Evolutionary conservation across 2,113 vertebrate species (phyloP).

Genomic region (Lepisosteus oculatus): DNA sequence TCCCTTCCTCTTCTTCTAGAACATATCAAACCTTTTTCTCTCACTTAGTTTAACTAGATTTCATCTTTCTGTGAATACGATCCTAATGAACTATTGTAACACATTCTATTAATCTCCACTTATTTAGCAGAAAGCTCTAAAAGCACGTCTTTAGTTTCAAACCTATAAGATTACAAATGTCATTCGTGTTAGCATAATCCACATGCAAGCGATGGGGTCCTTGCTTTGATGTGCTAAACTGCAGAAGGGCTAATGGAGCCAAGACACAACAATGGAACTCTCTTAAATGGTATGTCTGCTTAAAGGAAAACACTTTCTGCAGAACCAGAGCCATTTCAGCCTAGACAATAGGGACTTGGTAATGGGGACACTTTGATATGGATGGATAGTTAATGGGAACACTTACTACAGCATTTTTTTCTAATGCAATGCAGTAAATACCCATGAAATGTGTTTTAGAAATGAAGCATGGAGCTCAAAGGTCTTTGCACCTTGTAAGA

Average conservation of each 20-base stretch:
- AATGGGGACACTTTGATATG: conserved; percentile 40
- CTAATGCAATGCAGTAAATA: neutral
- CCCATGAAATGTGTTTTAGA: neutral
- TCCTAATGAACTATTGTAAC: conserved; percentile 71
- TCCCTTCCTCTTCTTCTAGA: too few relatives aligned
- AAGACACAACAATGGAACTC: conserved; percentile 85
- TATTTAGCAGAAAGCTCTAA: conserved; percentile 77
- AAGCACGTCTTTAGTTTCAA: conserved; percentile 78
- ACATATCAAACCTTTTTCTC: too few relatives aligned
- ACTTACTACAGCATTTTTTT: conserved; percentile 34
- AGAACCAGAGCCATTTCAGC: conserved; percentile 74
- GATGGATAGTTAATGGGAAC: conserved; percentile 48
- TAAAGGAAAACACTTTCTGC: conserved; percentile 77
- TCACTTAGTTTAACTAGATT: too few relatives aligned
- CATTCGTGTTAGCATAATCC: conserved; percentile 83
- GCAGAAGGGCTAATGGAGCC: conserved; percentile 85
- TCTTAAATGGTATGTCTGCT: conserved; percentile 83
- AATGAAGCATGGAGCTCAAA: neutral
- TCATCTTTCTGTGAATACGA: conserved; percentile 8
- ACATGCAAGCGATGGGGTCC: conserved; percentile 77
- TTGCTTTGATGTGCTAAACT: conserved; percentile 90
- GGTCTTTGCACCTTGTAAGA: neutral
- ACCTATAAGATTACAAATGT: conserved; percentile 84
- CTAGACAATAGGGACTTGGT: conserved; percentile 60
- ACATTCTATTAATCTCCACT: conserved; percentile 30